Evolutionary conservation across 2,797 vertebrate genomes (phyloP).

Genomic region (Leuciscus waleckii): DNA sequence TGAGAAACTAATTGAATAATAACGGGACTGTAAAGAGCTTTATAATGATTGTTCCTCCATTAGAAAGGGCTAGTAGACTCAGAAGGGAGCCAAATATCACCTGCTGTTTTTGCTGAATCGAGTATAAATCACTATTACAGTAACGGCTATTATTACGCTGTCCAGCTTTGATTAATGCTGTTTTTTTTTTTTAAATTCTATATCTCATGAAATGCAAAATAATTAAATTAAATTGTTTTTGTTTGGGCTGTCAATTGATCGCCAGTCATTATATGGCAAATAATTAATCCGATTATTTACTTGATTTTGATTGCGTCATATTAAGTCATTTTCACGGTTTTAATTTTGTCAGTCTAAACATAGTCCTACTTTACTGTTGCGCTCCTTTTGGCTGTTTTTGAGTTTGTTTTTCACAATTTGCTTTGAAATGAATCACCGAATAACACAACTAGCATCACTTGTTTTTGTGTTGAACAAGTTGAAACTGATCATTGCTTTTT

Average conservation of each 20-base stretch:
- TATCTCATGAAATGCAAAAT: not conserved
- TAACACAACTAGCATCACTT: not conserved
- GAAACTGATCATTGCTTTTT: conserved; percentile 6
- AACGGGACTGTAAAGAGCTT: conserved; percentile 42
- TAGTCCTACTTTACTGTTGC: not conserved
- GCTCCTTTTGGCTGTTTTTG: not conserved
- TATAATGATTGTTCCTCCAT: conserved; percentile 46
- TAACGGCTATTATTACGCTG: not conserved
- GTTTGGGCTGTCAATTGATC: not conserved
- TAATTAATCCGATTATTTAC: not conserved
- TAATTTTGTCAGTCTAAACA: not conserved
- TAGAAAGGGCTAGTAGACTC: conserved; percentile 16
- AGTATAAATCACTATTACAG: conserved; percentile 32
- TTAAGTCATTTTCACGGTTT: not conserved
- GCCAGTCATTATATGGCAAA: not conserved
- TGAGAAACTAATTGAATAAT: conserved; percentile 44
- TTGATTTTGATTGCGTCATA: not conserved
- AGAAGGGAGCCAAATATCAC: conserved; percentile 27
- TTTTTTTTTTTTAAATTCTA: not conserved
- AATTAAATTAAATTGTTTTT: conserved; percentile 10
- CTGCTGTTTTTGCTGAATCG: conserved; percentile 24
- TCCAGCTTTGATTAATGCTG: not conserved
- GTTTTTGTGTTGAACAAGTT: conserved; percentile 3
- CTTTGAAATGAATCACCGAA: not conserved
- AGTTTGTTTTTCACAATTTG: not conserved